Percentiles rank a stretch among this genome's conserved stretches.
Conservation (phyloP, 2,113 vertebrate genomes). For the Perccottus glenii region DNA sequence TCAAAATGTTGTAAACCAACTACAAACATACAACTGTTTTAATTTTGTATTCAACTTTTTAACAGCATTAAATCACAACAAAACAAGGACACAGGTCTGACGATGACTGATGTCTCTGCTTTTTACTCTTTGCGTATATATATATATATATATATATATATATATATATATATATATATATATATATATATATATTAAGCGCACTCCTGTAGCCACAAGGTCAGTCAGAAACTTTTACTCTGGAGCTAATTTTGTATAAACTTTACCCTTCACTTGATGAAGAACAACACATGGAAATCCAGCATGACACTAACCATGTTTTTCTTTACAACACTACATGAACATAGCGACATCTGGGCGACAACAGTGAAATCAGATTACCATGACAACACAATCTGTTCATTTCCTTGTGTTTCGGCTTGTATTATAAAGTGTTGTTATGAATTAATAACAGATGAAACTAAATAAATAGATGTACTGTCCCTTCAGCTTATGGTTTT, state of each 20-base stretch:
- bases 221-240: constrained; percentile 22
- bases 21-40: no score
- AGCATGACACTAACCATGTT: constrained; percentile 20
- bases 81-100: no score
- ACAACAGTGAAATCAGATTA: constrained; percentile 56
- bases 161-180: no score
- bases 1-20: no score
- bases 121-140: no score
- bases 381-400: constrained; percentile 62
- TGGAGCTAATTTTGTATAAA: constrained; percentile 7
- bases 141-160: no score
- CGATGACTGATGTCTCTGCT: no score
- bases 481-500: neutral
- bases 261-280: constrained; percentile 1
- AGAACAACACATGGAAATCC: constrained; percentile 25
- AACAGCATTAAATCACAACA: no score
- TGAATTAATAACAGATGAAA: constrained; percentile 35
- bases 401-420: constrained; percentile 17
- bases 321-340: constrained; percentile 21
- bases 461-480: constrained; percentile 12
- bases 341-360: constrained; percentile 49
- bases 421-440: constrained; percentile 38
- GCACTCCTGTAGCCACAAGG: neutral
- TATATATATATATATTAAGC: neutral
- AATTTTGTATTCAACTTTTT: no score